phyloP scores from a whole-genome alignment of 2,113 vertebrate species.

The Boulengeromyrus knoepffleri region DNA sequence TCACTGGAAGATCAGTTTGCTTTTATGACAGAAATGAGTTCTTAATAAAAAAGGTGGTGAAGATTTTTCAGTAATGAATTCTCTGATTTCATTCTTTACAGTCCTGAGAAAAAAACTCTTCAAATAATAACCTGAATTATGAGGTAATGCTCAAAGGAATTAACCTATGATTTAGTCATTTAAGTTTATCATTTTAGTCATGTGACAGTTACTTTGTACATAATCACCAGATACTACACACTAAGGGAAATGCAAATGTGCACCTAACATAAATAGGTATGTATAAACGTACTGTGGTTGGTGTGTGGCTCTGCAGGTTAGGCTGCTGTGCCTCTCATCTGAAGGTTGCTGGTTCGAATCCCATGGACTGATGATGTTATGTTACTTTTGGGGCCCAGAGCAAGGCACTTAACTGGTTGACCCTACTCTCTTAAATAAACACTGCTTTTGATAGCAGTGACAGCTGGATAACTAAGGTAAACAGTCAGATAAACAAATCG shows the following conservation, averaged over 20 bases:
- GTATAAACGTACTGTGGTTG: fast-evolving
- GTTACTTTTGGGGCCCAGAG: neutral
- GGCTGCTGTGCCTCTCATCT: neutral
- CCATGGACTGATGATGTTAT: neutral
- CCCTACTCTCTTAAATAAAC: neutral
- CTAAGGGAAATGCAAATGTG: neutral
- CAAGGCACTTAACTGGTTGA: neutral
- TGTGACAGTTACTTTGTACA: neutral
- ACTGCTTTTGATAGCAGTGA: neutral
- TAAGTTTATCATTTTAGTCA: neutral
- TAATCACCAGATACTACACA: neutral
- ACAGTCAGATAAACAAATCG: neutral
- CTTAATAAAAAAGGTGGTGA: neutral
- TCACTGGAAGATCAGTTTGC: neutral
- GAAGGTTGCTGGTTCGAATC: neutral
- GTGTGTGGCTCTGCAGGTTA: neutral
- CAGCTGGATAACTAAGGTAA: neutral
- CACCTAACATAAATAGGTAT: neutral
- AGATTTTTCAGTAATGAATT: neutral
- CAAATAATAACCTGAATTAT: neutral
- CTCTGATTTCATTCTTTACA: neutral
- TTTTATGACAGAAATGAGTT: neutral
- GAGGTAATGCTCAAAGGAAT: neutral
- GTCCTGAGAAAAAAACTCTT: neutral
- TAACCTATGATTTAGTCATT: constrained; percentile 3